These are phyloP conservation scores for Druon quercuslanigerum DNA, from an alignment of 1,140 invertebrate genomes.

Conservation along the genomic window DNA sequence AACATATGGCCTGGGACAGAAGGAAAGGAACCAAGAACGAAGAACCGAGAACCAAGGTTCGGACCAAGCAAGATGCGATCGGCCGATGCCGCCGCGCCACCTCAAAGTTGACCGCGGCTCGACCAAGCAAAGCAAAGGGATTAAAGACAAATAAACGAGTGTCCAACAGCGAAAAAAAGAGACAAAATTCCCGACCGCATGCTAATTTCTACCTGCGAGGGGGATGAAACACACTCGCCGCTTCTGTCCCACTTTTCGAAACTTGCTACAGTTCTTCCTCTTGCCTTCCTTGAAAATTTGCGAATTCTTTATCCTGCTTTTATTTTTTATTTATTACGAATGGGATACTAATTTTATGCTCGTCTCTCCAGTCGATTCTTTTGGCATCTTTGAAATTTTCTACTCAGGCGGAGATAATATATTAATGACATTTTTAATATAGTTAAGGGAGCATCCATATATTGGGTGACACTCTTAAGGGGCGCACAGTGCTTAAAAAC, in stretches of 20 bases:
- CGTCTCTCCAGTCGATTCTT: too few relatives aligned
- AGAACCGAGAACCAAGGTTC: slow-evolving; percentile 13
- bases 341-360: background rate
- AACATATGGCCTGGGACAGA: slow-evolving; percentile 70
- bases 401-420: too few relatives aligned
- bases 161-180: slow-evolving; percentile 51
- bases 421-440: too few relatives aligned
- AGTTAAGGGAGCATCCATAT: too few relatives aligned
- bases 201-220: slow-evolving; percentile 66
- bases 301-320: slow-evolving; percentile 25
- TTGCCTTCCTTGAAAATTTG: background rate
- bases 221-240: slow-evolving; percentile 43
- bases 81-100: slow-evolving; percentile 53
- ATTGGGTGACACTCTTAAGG: too few relatives aligned
- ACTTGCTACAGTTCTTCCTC: background rate
- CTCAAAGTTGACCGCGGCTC: slow-evolving; percentile 62
- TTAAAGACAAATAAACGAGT: slow-evolving; percentile 67
- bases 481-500: too few relatives aligned
- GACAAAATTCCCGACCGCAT: slow-evolving; percentile 59
- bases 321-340: slow-evolving; percentile 23
- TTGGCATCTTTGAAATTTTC: too few relatives aligned
- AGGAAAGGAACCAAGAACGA: slow-evolving; percentile 50
- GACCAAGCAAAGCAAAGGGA: slow-evolving; percentile 64
- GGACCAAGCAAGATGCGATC: slow-evolving; percentile 49
- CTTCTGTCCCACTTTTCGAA: slow-evolving; percentile 3